phyloP scores from a whole-genome alignment of 2,113 vertebrate species.

The Myodes glareolus region DNA sequence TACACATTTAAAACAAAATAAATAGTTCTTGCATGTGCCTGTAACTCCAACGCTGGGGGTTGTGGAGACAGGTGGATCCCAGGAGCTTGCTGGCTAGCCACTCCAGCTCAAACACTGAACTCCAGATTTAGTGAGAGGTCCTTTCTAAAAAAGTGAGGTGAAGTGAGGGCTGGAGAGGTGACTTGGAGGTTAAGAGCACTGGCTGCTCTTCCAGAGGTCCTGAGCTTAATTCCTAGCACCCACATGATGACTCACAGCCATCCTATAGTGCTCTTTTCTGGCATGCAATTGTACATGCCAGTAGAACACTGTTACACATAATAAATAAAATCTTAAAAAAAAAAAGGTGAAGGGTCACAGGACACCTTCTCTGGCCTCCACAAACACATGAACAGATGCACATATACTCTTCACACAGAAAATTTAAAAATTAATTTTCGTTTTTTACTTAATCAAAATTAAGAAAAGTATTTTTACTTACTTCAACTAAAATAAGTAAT shows the following conservation, averaged over 20 bases:
- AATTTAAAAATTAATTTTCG: neutral
- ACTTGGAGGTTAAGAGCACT: too few species aligned
- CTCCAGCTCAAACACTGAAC: neutral
- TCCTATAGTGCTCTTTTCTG: too few species aligned
- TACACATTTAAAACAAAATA: neutral
- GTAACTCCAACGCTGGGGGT: neutral
- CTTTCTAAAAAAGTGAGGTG: neutral
- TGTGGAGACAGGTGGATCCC: neutral
- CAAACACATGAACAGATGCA: neutral
- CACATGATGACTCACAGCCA: too few species aligned
- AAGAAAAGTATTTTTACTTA: conserved; percentile 35
- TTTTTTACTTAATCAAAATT: conserved; percentile 49
- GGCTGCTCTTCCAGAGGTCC: too few species aligned
- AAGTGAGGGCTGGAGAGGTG: neutral
- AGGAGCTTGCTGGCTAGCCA: neutral
- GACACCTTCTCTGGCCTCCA: neutral
- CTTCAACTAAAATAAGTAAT: conserved; percentile 73
- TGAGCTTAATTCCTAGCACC: too few species aligned
- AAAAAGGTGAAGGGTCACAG: neutral
- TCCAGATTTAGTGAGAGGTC: neutral
- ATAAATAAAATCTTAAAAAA: too few species aligned
- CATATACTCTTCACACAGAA: neutral
- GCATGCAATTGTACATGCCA: too few species aligned
- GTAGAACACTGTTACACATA: too few species aligned
- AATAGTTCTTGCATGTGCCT: neutral